Evolutionary conservation across 2,113 vertebrate species (phyloP).

Genomic region (Anolis carolinensis): DNA sequence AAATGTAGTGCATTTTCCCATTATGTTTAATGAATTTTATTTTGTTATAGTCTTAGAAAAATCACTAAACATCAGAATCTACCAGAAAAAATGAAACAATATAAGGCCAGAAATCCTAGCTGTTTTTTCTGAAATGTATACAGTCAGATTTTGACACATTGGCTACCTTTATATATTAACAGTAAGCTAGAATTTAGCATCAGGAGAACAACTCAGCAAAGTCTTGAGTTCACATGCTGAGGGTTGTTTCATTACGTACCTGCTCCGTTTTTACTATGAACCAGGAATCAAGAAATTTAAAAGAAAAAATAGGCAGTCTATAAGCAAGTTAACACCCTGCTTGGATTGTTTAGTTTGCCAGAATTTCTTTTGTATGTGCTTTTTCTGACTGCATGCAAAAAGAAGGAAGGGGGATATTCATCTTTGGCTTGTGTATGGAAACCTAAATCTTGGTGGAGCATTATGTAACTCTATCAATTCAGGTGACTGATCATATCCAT

Average conservation of each 20-base stretch:
- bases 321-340: not conserved
- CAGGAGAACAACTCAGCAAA: not conserved
- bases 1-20: not conserved
- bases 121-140: not conserved
- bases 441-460: not conserved
- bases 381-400: not conserved
- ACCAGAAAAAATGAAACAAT: not conserved
- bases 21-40: not conserved
- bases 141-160: not conserved
- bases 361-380: not conserved
- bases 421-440: not conserved
- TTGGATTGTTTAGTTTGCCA: too few relatives aligned
- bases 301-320: not conserved
- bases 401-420: not conserved
- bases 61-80: not conserved
- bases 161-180: not conserved
- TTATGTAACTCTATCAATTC: not conserved
- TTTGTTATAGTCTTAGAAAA: not conserved
- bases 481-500: not conserved
- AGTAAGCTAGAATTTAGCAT: not conserved
- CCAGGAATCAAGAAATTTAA: not conserved
- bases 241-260: not conserved
- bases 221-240: too few relatives aligned
- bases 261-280: not conserved
- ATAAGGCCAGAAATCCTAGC: not conserved